Evolutionary conservation across 2,113 vertebrate genomes (phyloP), one percentile per base, ranked within the genome.

Genomic region (Turnix velox): DNA sequence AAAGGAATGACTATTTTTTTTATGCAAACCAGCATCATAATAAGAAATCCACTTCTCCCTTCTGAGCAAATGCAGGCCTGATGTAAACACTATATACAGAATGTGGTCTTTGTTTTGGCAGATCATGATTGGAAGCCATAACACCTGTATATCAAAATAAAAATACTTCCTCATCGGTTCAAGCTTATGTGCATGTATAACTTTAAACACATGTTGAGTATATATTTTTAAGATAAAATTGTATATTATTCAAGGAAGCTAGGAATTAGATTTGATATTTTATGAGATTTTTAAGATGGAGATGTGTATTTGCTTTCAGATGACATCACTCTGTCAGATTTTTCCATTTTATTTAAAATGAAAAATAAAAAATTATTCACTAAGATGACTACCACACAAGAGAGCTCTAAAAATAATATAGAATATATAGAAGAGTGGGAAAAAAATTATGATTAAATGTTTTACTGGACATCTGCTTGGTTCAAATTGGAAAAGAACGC

Each of bases 291-390:
- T 93, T 75, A 27, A 18, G 11, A 55, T 4, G 11, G 8, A 16
- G 46, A 68, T 54, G 13, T 72, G 72, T 75, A 35, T 73, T 42
- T 93, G 15, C 3, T 84, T 87, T 90, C 14, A 40, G 30, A 43
- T 55, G 5, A 37, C 23, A 31, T 5, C 33, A 1, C 73, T 4
- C 3, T 37, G 86, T 52, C 23, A 46, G 0, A 0, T 40, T 69
- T n/a, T n/a, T n/a, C n/a, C n/a, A n/a, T n/a, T n/a, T n/a, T n/a
- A n/a, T n/a, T n/a, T n/a, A n/a, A n/a, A n/a, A n/a, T n/a, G n/a
- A n/a, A n/a, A n/a, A n/a, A n/a, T n/a, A n/a, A n/a, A n/a, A n/a
- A n/a, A n/a, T 9, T 66, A 12, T 17, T 79, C 35, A 39, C 25
- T 59, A 80, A 93, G 83, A 46, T 51, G 1, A 40, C 52, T 52